Evolutionary conservation across 1,140 invertebrate species (phyloP), one percentile per base, ranked within the genome.

Genomic region (Notospermus geniculatus): DNA sequence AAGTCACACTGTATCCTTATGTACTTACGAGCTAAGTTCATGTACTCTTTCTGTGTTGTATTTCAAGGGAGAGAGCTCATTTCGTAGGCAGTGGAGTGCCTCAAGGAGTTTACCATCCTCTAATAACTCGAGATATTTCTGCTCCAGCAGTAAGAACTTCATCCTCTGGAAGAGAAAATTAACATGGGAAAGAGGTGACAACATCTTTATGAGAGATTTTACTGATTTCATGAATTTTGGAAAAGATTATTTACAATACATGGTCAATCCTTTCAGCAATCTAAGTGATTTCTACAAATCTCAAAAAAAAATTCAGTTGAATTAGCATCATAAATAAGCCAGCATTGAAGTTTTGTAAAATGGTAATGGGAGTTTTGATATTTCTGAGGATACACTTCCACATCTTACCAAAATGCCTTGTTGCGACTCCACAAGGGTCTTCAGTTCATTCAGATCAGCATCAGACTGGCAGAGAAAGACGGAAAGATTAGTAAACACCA

Each of bases 101-200:
- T 97, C 94, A 67, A 97, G 82, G 56, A 90, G 88, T 74, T 90
- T 86, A 22, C 92, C 91, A 79, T 95, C 92, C 83, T 97, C 95
- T 69, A 98, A 84, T 80, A 88, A 89, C 85, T 98, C 95, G 67
- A 98, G 83, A 84, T 97, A 98, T 82, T 98, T 97, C 85, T 98
- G 94, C 81, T 98, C 94, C 69, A 97, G 83, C 61, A 98, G 83
- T 68, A 96, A 85, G 86, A 97, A 97, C 80, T 93, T 94, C 94
- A 98, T 97, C 85, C 97, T 92, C 91, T 93, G 75, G n/a, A 71
- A 69, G 63, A 58, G 43, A 65, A 62, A 63, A 62, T 53, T n/a
- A 45, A n/a, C 15, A 5, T 63, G n/a, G 19, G 1, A 68, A 66
- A 11, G 11, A 27, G 64, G 23, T 54, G 39, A 54, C 17, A 9